Evolutionary conservation across 2,113 vertebrate genomes (phyloP).

Genomic region (Osmerus mordax): DNA sequence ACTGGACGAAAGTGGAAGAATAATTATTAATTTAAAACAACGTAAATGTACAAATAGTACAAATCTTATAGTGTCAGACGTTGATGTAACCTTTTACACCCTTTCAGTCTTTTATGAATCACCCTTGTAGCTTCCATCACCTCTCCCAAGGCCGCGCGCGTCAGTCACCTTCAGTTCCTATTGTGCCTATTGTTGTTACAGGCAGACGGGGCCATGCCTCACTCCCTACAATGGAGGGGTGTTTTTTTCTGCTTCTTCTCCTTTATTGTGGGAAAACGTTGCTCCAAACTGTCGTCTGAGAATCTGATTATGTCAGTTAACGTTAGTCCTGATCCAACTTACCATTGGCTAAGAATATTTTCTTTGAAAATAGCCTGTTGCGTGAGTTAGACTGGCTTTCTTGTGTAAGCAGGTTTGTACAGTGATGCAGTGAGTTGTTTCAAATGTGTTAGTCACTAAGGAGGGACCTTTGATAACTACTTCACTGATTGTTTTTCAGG

Average conservation of each 20-base stretch:
- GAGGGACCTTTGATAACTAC: neutral
- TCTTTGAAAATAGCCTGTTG: slow-evolving; percentile 16
- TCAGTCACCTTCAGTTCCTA: slow-evolving; percentile 19
- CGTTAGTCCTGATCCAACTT: neutral
- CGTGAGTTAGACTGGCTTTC: neutral
- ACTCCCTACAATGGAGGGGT: slow-evolving; percentile 19
- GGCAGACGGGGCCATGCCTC: slow-evolving; percentile 18
- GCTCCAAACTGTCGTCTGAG: neutral
- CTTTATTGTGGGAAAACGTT: slow-evolving; percentile 24
- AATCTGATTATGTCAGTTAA: slow-evolving; percentile 30
- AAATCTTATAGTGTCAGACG: too few relatives aligned
- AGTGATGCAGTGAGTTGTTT: neutral
- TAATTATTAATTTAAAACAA: too few relatives aligned
- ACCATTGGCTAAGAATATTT: slow-evolving; percentile 3
- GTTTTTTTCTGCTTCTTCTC: slow-evolving; percentile 14
- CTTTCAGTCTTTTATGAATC: slow-evolving; percentile 16
- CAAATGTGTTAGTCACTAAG: neutral
- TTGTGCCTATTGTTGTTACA: slow-evolving; percentile 22
- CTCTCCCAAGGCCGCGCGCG: slow-evolving; percentile 14
- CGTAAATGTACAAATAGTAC: too few relatives aligned
- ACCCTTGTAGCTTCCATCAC: slow-evolving; percentile 4
- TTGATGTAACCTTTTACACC: slow-evolving; percentile 11
- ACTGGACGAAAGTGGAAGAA: too few relatives aligned
- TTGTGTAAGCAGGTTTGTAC: neutral
- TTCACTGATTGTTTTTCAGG: neutral